These are phyloP conservation scores for Onychostoma macrolepis DNA, from an alignment of 2,113 vertebrate species.

Conservation along the genomic window DNA sequence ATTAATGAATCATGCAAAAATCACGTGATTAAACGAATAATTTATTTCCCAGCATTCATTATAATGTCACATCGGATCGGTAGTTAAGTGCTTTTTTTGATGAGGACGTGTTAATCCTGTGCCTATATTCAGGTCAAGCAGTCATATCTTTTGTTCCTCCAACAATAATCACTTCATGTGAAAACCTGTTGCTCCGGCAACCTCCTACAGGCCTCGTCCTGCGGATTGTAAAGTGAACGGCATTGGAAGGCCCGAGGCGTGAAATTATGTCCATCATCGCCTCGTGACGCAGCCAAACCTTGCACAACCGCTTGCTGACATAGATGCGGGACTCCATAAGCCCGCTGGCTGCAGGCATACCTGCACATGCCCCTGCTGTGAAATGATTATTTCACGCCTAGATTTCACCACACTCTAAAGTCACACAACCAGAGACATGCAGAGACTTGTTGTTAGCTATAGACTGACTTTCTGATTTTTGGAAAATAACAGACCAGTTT, in stretches of 20 bases:
- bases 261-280: constrained; percentile 47
- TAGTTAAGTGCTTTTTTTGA: not conserved
- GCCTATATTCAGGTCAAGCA: constrained; percentile 22
- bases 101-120: constrained; percentile 4
- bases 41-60: constrained; percentile 13
- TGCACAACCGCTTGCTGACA: constrained; percentile 45
- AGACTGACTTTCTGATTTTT: constrained; percentile 27
- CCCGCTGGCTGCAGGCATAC: constrained; percentile 42
- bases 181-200: constrained; percentile 47
- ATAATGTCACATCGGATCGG: not conserved
- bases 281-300: constrained; percentile 18
- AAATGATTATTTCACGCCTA: constrained; percentile 52
- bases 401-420: constrained; percentile 38
- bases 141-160: constrained; percentile 35
- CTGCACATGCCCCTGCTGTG: constrained; percentile 25
- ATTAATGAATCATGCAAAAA: constrained; percentile 25
- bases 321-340: constrained; percentile 36
- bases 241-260: constrained; percentile 40
- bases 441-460: constrained; percentile 40
- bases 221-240: constrained; percentile 14
- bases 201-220: constrained; percentile 41
- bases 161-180: constrained; percentile 33
- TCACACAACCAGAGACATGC: constrained; percentile 36
- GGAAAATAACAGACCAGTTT: constrained; percentile 10
- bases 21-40: constrained; percentile 19